Conservation (phyloP, 2,797 vertebrate species). For the Paguma larvata region DNA sequence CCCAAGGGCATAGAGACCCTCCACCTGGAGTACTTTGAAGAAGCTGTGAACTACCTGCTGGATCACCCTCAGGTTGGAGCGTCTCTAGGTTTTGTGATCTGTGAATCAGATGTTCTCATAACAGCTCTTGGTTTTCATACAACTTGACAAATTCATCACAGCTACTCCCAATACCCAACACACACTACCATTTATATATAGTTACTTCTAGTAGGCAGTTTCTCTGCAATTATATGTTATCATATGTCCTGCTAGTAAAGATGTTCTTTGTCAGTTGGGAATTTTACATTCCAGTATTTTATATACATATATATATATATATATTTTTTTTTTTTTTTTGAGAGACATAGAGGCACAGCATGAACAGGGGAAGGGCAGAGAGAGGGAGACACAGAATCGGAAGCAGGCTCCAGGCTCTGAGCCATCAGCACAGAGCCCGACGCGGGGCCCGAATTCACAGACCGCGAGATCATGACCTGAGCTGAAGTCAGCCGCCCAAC, state of each 20-base stretch:
- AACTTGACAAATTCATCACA: background rate
- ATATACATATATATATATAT: too few species aligned
- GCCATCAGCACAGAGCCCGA: too few species aligned
- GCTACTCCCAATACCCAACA: background rate
- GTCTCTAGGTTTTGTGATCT: background rate
- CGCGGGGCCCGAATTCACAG: too few species aligned
- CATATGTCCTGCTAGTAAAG: background rate
- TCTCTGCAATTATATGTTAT: background rate
- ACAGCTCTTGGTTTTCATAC: conserved; percentile 17
- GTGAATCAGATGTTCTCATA: background rate
- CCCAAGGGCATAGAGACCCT: conserved; percentile 87
- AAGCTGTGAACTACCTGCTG: conserved; percentile 92
- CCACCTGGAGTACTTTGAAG: conserved; percentile 95
- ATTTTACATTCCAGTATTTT: conserved; percentile 13
- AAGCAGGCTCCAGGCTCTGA: too few species aligned
- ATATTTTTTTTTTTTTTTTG: too few species aligned
- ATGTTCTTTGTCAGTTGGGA: background rate
- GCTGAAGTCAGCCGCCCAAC: too few species aligned
- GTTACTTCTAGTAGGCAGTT: background rate
- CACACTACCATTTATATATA: background rate
- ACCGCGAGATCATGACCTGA: too few species aligned
- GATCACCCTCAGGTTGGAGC: conserved; percentile 87
- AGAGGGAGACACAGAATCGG: too few species aligned
- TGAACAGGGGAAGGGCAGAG: too few species aligned
- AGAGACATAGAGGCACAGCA: too few species aligned